Percentiles rank a stretch among this genome's conserved stretches.
Conservation (phyloP, 2,113 vertebrate species). For the Pitta sordida region DNA sequence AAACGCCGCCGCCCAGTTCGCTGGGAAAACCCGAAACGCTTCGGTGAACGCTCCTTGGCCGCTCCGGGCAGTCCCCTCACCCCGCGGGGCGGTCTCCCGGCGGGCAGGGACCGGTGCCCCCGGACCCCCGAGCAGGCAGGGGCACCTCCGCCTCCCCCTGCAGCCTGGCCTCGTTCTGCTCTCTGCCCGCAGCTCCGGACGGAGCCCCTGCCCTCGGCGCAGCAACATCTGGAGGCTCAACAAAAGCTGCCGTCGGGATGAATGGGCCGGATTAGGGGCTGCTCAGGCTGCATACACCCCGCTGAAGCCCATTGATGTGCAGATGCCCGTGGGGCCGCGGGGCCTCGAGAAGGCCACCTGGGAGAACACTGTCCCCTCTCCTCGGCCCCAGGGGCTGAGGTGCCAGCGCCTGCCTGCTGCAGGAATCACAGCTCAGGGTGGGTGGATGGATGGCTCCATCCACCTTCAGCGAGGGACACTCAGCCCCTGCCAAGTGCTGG, state of each 20-base stretch:
- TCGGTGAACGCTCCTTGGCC: not conserved
- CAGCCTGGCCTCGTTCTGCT: not conserved
- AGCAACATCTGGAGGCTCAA: slow-evolving; percentile 20
- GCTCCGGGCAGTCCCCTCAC: no score
- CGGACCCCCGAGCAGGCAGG: not conserved
- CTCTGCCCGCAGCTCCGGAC: not conserved
- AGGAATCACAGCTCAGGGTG: not conserved
- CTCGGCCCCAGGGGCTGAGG: not conserved
- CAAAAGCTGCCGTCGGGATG: not conserved
- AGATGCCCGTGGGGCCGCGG: slow-evolving; percentile 23
- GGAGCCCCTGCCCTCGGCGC: not conserved
- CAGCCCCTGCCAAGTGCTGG: not conserved
- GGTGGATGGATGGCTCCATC: not conserved
- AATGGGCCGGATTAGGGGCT: slow-evolving; percentile 29
- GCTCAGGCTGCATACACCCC: not conserved
- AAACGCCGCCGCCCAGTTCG: not conserved
- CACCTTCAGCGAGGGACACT: not conserved
- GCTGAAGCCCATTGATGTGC: slow-evolving; percentile 40
- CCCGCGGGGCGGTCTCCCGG: no score
- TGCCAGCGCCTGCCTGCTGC: not conserved
- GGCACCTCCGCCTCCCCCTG: not conserved
- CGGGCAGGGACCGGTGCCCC: no score
- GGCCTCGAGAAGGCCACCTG: not conserved
- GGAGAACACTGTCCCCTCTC: not conserved
- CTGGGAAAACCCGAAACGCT: not conserved